Percentiles rank a stretch among this genome's conserved stretches.
Evolutionary conservation across 1,140 invertebrate species (phyloP).

Genomic region (Trachelipus rathkii): DNA sequence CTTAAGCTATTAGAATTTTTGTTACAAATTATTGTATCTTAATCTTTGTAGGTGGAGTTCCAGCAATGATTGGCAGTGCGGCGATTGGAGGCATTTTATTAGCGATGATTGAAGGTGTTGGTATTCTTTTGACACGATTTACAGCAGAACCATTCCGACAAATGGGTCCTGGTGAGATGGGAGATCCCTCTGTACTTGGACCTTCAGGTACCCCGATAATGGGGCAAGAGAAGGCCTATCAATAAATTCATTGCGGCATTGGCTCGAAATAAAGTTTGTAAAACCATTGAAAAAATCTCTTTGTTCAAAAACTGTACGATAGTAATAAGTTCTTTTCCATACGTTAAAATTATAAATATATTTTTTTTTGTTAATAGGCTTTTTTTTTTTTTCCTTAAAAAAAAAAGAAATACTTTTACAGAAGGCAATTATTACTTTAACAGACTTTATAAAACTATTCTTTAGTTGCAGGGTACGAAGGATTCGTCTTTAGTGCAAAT

Average conservation of each 20-base stretch:
- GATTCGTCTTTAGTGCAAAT: too few relatives aligned
- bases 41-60: slow-evolving; percentile 63
- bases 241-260: background rate
- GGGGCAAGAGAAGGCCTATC: background rate
- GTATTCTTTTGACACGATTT: slow-evolving; percentile 83
- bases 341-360: too few relatives aligned
- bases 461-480: too few relatives aligned
- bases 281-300: too few relatives aligned
- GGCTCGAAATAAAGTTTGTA: too few relatives aligned
- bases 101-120: slow-evolving; percentile 93
- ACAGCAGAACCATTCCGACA: slow-evolving; percentile 87
- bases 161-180: slow-evolving; percentile 60
- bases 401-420: too few relatives aligned
- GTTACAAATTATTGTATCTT: background rate
- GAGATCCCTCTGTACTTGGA: slow-evolving; percentile 62
- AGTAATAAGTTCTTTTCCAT: too few relatives aligned
- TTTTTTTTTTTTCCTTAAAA: too few relatives aligned
- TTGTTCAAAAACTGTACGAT: too few relatives aligned
- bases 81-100: slow-evolving; percentile 89
- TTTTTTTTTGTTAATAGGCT: too few relatives aligned
- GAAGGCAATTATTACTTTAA: too few relatives aligned
- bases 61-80: slow-evolving; percentile 91
- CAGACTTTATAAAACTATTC: too few relatives aligned
- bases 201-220: slow-evolving; percentile 46
- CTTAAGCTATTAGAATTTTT: background rate